These are phyloP conservation scores for Anomalospiza imberbis DNA, from an alignment of 2,797 vertebrate genomes.

Conservation along the genomic window DNA sequence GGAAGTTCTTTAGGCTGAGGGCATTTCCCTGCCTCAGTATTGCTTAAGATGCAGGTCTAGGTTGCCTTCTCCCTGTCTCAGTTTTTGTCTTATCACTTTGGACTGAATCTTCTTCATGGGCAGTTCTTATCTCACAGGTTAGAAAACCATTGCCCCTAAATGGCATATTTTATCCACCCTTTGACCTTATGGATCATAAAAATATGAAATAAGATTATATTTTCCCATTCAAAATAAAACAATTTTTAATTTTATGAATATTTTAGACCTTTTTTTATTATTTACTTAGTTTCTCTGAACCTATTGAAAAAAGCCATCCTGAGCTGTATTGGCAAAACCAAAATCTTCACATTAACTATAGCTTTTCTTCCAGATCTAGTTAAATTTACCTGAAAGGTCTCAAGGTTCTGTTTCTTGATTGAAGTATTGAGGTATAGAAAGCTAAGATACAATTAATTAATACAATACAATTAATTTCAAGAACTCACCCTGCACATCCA, in stretches of 20 bases:
- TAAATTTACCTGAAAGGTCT: neutral
- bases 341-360: neutral
- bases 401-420: neutral
- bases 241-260: rapidly evolving
- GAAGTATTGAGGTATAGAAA: neutral
- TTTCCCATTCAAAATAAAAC: neutral
- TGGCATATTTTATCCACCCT: neutral
- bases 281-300: neutral
- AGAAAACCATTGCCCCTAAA: neutral
- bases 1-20: neutral
- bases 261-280: neutral
- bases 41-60: neutral
- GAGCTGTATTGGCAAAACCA: neutral
- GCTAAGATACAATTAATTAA: neutral
- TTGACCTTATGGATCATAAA: neutral
- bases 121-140: neutral
- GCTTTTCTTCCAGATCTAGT: neutral
- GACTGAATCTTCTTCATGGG: neutral
- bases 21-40: neutral
- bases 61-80: neutral
- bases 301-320: neutral
- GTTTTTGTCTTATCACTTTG: neutral
- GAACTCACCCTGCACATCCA: neutral
- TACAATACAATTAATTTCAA: neutral
- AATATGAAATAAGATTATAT: neutral